phyloP scores from a whole-genome alignment of 2,113 vertebrate species.

The Elaphurus davidianus region DNA sequence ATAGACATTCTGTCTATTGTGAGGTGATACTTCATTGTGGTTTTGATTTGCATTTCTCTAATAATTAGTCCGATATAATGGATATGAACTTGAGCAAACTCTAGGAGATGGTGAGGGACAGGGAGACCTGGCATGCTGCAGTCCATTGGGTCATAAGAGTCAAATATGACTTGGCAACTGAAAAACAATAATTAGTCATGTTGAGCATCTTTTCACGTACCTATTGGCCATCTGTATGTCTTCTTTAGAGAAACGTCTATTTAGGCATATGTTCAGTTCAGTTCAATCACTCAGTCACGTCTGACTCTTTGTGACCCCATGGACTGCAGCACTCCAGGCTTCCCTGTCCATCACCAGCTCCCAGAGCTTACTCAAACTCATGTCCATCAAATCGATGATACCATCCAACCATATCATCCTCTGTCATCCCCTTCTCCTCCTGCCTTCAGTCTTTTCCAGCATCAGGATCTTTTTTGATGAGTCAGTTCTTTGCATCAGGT shows the following conservation, averaged over 20 bases:
- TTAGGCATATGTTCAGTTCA: background rate
- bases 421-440: background rate
- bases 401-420: background rate
- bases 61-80: background rate
- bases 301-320: background rate
- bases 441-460: background rate
- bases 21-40: background rate
- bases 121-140: background rate
- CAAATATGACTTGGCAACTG: background rate
- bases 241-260: background rate
- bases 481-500: background rate
- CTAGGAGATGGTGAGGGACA: background rate
- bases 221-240: background rate
- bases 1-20: background rate
- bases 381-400: background rate
- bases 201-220: background rate
- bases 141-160: background rate
- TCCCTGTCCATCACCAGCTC: background rate
- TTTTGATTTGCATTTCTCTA: background rate
- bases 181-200: background rate
- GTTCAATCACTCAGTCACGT: background rate
- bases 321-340: fast-evolving
- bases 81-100: background rate
- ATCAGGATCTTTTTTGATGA: background rate
- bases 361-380: background rate